Conservation (phyloP, 2,113 vertebrate genomes). For the Phrynocephalus versicolor region DNA sequence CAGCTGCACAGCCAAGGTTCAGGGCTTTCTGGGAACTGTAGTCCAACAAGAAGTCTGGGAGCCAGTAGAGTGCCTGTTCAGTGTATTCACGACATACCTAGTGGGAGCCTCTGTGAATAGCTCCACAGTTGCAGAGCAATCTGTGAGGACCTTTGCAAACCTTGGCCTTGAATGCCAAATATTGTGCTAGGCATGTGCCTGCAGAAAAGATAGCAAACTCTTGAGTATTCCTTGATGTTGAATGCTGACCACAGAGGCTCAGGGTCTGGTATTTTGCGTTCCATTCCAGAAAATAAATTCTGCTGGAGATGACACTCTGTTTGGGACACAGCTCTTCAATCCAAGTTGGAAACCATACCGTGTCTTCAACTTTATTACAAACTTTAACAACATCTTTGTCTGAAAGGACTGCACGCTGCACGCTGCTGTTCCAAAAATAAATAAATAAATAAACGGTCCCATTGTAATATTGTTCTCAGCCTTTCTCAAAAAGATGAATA, state of each 20-base stretch:
- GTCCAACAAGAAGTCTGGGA: too few species aligned
- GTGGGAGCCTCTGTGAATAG: background rate
- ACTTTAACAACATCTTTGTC: background rate
- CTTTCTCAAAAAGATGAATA: conserved; percentile 17
- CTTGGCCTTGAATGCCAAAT: background rate
- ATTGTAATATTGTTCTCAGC: background rate
- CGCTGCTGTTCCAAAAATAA: background rate
- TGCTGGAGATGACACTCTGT: background rate
- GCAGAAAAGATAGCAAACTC: background rate
- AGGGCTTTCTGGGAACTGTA: too few species aligned
- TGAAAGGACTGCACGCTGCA: background rate
- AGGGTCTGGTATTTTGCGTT: background rate
- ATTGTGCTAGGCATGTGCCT: background rate
- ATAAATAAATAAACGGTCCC: too few species aligned
- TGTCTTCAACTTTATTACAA: background rate
- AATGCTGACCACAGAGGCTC: background rate
- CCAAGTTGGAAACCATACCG: background rate
- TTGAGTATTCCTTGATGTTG: background rate
- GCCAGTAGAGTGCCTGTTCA: too few species aligned
- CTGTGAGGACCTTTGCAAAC: too few species aligned
- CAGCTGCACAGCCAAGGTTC: too few species aligned
- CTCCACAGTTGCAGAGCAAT: background rate
- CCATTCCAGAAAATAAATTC: background rate
- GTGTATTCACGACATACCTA: background rate
- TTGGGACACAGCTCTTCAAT: background rate